A percentile compares a stretch with the other conserved stretches of the same genome.
Evolutionary conservation across 2,888 invertebrate genomes (phyloP).

Genomic region (Xylota segnis): DNA sequence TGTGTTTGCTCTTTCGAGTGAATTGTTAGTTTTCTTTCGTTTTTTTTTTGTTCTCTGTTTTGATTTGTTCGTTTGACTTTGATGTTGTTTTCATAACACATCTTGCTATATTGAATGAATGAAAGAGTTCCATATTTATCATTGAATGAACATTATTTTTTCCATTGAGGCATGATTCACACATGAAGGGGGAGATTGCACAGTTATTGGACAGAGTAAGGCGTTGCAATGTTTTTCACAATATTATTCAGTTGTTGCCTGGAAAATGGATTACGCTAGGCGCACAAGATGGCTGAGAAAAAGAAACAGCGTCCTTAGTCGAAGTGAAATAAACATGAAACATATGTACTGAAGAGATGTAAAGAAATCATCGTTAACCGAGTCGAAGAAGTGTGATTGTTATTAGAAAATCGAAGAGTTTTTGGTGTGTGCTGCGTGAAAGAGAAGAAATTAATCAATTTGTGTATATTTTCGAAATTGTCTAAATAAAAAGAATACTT

Average conservation of each 20-base stretch:
- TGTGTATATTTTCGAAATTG: neutral
- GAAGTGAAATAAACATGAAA: neutral
- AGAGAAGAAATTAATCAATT: neutral
- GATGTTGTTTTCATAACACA: slow-evolving; percentile 21
- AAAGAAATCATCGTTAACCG: neutral
- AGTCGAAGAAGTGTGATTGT: neutral
- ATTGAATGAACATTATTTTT: neutral
- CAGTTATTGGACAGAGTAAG: neutral
- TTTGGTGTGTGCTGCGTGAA: neutral
- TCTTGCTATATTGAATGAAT: slow-evolving; percentile 5
- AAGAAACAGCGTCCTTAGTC: neutral
- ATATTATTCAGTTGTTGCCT: slow-evolving; percentile 24
- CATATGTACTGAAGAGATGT: neutral
- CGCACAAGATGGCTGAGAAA: slow-evolving; percentile 21
- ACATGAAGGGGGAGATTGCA: slow-evolving; percentile 33
- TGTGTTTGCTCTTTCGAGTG: slow-evolving; percentile 77
- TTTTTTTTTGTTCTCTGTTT: slow-evolving; percentile 80
- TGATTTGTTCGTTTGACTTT: slow-evolving; percentile 75
- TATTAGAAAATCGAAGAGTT: neutral
- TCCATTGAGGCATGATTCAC: neutral
- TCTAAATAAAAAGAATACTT: neutral
- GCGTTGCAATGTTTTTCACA: slow-evolving; percentile 7
- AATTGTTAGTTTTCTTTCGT: slow-evolving; percentile 14
- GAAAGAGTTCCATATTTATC: slow-evolving; percentile 26
- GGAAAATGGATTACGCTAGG: slow-evolving; percentile 9